Conservation (phyloP, 2,797 vertebrate species). For the Ataeniobius toweri region DNA sequence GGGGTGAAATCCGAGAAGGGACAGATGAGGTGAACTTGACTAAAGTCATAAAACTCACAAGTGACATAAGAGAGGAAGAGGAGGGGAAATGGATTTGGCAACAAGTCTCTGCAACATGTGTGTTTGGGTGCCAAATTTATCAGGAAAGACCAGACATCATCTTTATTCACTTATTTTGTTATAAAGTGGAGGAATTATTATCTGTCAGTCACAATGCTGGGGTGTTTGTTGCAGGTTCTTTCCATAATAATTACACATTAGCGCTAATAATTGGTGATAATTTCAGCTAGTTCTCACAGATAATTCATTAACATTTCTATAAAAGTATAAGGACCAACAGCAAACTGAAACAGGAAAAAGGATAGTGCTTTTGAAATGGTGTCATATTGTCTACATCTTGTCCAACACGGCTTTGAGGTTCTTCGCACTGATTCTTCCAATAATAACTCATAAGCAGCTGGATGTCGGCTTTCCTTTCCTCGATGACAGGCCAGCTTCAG, state of each 20-base stretch:
- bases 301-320: neutral
- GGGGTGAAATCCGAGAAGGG: conserved; percentile 50
- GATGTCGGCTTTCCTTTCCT: conserved; percentile 63
- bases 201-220: conserved; percentile 20
- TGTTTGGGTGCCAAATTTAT: conserved; percentile 28
- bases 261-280: conserved; percentile 7
- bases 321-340: neutral
- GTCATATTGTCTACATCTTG: conserved; percentile 24
- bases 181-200: conserved; percentile 18
- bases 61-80: conserved; percentile 32
- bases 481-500: conserved; percentile 71
- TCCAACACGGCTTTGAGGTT: conserved; percentile 27
- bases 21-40: conserved; percentile 69
- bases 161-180: conserved; percentile 31
- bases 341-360: neutral
- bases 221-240: conserved; percentile 24
- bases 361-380: neutral
- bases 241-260: conserved; percentile 22
- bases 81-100: conserved; percentile 27
- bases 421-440: conserved; percentile 34
- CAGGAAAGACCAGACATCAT: conserved; percentile 31
- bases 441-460: conserved; percentile 57
- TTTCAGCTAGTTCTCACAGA: neutral
- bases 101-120: conserved; percentile 11
- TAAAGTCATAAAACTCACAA: conserved; percentile 61